Conservation (phyloP, 2,888 invertebrate species). For the Rhagophthalmus giganteus region DNA sequence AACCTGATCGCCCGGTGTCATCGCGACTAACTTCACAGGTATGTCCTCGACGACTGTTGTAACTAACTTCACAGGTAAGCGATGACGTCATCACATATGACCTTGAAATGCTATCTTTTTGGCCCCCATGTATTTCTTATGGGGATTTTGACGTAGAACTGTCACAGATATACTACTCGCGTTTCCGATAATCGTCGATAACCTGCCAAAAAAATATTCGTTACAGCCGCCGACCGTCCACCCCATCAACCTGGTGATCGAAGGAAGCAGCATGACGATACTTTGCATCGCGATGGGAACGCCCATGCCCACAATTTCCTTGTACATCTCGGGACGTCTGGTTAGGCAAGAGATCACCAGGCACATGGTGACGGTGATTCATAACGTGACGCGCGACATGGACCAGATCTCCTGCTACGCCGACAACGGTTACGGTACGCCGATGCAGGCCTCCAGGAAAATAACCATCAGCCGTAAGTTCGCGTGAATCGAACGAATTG, state of each 20-base stretch:
- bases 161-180: too few species aligned
- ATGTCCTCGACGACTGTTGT: too few species aligned
- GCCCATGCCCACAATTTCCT: conserved; percentile 80
- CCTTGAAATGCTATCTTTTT: too few species aligned
- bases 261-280: conserved; percentile 85
- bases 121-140: too few species aligned
- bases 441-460: conserved; percentile 80
- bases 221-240: conserved; percentile 78
- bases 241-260: conserved; percentile 79
- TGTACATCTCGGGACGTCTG: conserved; percentile 77
- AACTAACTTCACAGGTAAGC: too few species aligned
- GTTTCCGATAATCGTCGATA: too few species aligned
- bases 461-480: conserved; percentile 81
- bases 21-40: too few species aligned
- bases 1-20: too few species aligned
- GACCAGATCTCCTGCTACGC: conserved; percentile 85
- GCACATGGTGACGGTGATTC: conserved; percentile 85
- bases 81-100: too few species aligned
- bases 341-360: conserved; percentile 80
- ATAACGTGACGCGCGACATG: conserved; percentile 84
- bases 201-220: not conserved
- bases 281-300: conserved; percentile 84
- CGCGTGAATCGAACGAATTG: conserved; percentile 1
- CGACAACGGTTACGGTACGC: conserved; percentile 85
- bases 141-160: too few species aligned